These are phyloP conservation scores for Drosophila diplacantha DNA, from an alignment of 2,888 invertebrate genomes.

Conservation along the genomic window DNA sequence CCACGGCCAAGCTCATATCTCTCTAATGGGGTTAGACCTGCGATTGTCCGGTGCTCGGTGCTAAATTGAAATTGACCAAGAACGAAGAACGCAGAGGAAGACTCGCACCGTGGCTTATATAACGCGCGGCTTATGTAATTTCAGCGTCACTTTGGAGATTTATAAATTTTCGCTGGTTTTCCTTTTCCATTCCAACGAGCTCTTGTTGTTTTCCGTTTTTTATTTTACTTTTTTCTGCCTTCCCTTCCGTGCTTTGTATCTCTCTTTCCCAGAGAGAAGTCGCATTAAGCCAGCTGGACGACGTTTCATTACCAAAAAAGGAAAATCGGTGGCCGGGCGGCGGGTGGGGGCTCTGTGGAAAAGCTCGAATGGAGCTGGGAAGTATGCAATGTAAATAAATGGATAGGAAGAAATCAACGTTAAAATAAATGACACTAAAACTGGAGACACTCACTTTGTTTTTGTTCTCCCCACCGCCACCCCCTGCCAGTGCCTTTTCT, in stretches of 20 bases:
- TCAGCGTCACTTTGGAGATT: constrained; percentile 68
- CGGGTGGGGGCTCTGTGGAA: background rate
- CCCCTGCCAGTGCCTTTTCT: constrained; percentile 27
- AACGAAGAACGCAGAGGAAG: constrained; percentile 19
- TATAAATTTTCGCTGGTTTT: constrained; percentile 55
- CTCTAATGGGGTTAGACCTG: constrained; percentile 56
- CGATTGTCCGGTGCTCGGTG: constrained; percentile 42
- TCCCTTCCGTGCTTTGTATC: constrained; percentile 27
- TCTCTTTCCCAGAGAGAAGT: constrained; percentile 47
- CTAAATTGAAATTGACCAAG: constrained; percentile 59
- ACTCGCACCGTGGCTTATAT: constrained; percentile 55
- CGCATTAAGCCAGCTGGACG: constrained; percentile 69
- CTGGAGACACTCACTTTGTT: constrained; percentile 66
- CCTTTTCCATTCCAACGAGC: constrained; percentile 25
- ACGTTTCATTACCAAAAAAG: constrained; percentile 64
- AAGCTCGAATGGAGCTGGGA: constrained; percentile 46
- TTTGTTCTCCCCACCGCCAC: constrained; percentile 28
- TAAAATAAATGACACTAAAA: constrained; percentile 75
- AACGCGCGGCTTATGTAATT: constrained; percentile 67
- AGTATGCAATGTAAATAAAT: constrained; percentile 74
- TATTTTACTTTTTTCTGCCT: constrained; percentile 11
- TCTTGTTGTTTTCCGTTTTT: constrained; percentile 23
- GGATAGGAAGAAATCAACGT: constrained; percentile 74
- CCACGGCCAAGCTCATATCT: constrained; percentile 34
- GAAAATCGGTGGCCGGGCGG: constrained; percentile 6